phyloP scores from a whole-genome alignment of 2,797 vertebrate species.

The Tauraco hartlaubi region DNA sequence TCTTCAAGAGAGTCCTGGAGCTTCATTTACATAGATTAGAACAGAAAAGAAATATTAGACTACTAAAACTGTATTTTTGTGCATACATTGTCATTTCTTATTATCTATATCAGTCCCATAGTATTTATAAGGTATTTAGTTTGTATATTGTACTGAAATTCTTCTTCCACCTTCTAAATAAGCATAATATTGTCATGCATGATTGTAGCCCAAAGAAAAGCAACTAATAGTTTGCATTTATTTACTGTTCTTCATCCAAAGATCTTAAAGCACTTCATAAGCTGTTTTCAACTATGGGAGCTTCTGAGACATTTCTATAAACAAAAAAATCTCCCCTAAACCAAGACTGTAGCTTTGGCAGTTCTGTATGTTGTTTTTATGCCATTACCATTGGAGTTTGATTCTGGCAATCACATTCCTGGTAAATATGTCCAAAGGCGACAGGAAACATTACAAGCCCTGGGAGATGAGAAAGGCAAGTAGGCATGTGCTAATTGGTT shows the following conservation, averaged over 20 bases:
- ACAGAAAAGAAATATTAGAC: background rate
- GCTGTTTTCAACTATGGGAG: background rate
- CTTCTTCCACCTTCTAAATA: background rate
- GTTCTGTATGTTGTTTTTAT: background rate
- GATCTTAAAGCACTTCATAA: background rate
- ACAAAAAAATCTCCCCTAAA: no score
- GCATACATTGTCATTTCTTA: background rate
- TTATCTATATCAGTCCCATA: background rate
- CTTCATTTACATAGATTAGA: background rate
- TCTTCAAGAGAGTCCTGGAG: background rate
- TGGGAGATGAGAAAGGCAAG: background rate
- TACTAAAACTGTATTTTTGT: background rate
- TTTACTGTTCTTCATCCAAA: background rate
- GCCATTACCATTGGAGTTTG: background rate
- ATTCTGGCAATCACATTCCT: background rate
- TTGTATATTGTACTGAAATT: background rate
- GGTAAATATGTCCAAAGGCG: background rate
- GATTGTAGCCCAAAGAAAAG: background rate
- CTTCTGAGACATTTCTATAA: background rate
- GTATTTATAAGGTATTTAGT: background rate
- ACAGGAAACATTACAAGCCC: background rate
- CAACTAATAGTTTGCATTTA: background rate
- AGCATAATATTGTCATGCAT: background rate
- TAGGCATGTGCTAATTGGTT: background rate
- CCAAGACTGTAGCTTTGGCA: background rate